A percentile compares a stretch with the other conserved stretches of the same genome.
Evolutionary conservation across 2,888 invertebrate genomes (phyloP).

Genomic region (Conchocele bisecta): DNA sequence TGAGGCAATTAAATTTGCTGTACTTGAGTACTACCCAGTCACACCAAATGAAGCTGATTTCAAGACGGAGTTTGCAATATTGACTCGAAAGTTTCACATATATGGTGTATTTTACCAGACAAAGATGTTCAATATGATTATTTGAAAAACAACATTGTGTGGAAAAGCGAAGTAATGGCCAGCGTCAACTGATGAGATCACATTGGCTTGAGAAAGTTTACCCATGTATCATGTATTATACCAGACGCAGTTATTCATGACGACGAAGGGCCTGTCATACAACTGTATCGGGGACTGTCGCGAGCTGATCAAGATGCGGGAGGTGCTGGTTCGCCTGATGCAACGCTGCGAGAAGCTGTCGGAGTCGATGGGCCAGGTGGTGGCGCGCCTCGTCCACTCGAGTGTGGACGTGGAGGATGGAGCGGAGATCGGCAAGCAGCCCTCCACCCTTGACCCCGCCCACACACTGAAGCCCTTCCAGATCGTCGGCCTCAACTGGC

Average conservation of each 20-base stretch:
- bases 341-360: slow-evolving; percentile 93
- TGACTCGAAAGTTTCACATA: too few species aligned
- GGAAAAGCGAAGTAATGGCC: too few species aligned
- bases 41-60: too few species aligned
- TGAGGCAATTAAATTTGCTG: too few species aligned
- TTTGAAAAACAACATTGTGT: neutral
- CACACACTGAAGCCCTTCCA: slow-evolving; percentile 92
- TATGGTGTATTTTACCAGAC: too few species aligned
- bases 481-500: slow-evolving; percentile 91
- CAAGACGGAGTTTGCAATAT: too few species aligned
- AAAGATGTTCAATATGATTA: neutral
- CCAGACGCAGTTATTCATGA: slow-evolving; percentile 85
- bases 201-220: too few species aligned
- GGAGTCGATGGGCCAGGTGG: slow-evolving; percentile 90
- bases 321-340: slow-evolving; percentile 91
- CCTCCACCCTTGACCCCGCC: slow-evolving; percentile 87
- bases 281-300: slow-evolving; percentile 93
- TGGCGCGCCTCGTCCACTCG: slow-evolving; percentile 85
- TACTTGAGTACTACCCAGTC: too few species aligned
- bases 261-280: slow-evolving; percentile 87
- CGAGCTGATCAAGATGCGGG: slow-evolving; percentile 86
- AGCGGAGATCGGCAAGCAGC: slow-evolving; percentile 87
- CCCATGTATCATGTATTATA: slow-evolving; percentile 18
- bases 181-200: too few species aligned
- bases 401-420: slow-evolving; percentile 83